Conservation (phyloP, 92 coral and sea anemone genomes). For the Virgularia gustaviana region DNA sequence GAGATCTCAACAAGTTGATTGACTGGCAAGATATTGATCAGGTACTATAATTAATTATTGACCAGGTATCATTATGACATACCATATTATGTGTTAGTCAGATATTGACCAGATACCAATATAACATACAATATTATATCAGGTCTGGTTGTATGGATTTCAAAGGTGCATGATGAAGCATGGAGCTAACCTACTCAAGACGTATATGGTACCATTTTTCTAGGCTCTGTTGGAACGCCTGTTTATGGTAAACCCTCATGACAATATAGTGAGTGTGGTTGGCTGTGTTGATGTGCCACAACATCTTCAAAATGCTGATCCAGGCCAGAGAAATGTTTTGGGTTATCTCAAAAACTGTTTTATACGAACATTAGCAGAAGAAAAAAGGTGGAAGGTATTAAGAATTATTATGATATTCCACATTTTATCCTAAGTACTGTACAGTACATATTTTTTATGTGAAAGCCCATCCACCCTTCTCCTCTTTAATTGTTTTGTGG, state of each 20-base stretch:
- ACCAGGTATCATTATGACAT: neutral
- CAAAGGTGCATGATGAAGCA: too few relatives aligned
- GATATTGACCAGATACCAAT: too few relatives aligned
- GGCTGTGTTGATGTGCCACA: conserved; percentile 65
- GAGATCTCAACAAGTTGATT: conserved; percentile 46
- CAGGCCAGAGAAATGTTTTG: conserved; percentile 68
- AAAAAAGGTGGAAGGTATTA: conserved; percentile 63
- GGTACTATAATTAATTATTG: conserved; percentile 33
- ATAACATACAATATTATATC: too few relatives aligned
- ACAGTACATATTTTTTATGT: too few relatives aligned
- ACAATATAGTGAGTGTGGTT: conserved; percentile 55
- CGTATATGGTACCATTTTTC: too few relatives aligned
- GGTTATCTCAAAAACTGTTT: conserved; percentile 73
- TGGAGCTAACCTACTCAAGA: too few relatives aligned
- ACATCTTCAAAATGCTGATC: conserved; percentile 68
- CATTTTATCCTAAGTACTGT: too few relatives aligned
- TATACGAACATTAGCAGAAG: conserved; percentile 62
- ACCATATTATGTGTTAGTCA: too few relatives aligned
- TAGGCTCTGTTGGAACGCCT: conserved; percentile 89
- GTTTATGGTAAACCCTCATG: conserved; percentile 61
- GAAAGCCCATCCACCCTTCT: too few relatives aligned
- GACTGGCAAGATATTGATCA: conserved; percentile 72
- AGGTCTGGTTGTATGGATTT: too few relatives aligned
- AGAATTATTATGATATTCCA: too few relatives aligned
- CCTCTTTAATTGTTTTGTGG: too few relatives aligned